Evolutionary conservation across 2,888 invertebrate genomes (phyloP).

Genomic region (Bhutanitis thaidina): DNA sequence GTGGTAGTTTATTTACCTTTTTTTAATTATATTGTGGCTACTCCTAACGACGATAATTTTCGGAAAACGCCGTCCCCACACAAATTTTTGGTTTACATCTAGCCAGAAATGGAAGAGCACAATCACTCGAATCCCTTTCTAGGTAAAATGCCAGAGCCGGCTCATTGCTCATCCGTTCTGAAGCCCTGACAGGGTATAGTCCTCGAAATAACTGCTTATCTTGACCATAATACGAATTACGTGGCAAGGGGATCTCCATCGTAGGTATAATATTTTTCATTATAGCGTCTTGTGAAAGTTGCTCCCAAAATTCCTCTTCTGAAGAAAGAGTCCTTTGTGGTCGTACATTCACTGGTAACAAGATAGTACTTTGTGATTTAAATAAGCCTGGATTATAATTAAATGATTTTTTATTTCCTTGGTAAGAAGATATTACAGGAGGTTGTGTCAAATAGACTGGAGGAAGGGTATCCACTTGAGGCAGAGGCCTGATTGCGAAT

Average conservation of each 20-base stretch:
- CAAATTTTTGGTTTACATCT: slow-evolving; percentile 45
- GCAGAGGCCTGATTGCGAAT: background rate
- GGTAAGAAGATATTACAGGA: background rate
- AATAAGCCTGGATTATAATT: slow-evolving; percentile 1
- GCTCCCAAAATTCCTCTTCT: slow-evolving; percentile 43
- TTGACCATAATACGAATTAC: slow-evolving; percentile 24
- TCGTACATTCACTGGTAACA: slow-evolving; percentile 28
- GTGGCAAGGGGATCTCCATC: slow-evolving; percentile 50
- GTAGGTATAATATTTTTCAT: slow-evolving; percentile 62
- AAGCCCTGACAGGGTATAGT: background rate
- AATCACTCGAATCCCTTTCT: slow-evolving; percentile 23
- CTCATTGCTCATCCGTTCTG: slow-evolving; percentile 9
- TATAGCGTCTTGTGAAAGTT: slow-evolving; percentile 49
- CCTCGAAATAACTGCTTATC: background rate
- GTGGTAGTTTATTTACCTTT: background rate
- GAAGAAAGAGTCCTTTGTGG: slow-evolving; percentile 26
- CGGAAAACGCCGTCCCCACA: slow-evolving; percentile 26
- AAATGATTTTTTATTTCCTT: background rate
- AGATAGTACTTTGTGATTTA: background rate
- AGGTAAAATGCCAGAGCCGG: slow-evolving; percentile 7
- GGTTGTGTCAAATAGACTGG: slow-evolving; percentile 1
- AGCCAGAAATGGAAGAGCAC: slow-evolving; percentile 44
- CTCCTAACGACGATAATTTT: background rate
- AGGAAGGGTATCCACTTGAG: slow-evolving; percentile 1
- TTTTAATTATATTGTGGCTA: background rate